Base-by-base conservation (phyloP, 2,888 invertebrate species). In the Melinaea marsaeus region DNA sequence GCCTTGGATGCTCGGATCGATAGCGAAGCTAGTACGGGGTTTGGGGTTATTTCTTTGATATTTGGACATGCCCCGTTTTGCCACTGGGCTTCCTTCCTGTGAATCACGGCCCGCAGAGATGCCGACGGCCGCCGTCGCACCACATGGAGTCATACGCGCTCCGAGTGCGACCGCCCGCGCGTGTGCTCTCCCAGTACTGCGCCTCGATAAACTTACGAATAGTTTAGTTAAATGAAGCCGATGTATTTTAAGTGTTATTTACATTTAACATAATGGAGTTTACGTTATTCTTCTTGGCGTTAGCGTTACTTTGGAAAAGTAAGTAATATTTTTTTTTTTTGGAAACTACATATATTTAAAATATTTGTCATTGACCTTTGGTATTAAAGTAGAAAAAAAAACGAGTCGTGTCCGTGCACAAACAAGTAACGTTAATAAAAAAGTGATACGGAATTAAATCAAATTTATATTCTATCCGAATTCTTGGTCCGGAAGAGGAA, bases 41-140 rank as follows among this genome's bases (percentile, higher is more conserved):
- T 63, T 59, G 63, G 78, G 79, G 74, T 74, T 78, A 79, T 79
- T 84, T 78, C 72, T 71, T 70, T 72, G 78, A 71, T 78, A 79
- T 81, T 81, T 78, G 80, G 78, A 85, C 81, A 84, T 88, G 83
- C 79, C 80, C 88, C 88, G 85, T 86, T 88, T 83, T 72, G 78
- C 82, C 75, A 78, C 79, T 81, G 80, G 71, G 77, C 73, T 78
- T 80, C 80, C 85, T 83, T 85, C 85, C 88, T 86, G 86, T 88
- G 88, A 90, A 83, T 89, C 88, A 89, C 80, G 77, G 75, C 74
- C 76, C 75, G 79, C 73, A 72, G 74, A 76, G 76, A 73, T 73
- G 75, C 78, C 79, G 77, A 78, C 82, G 82, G 79, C 85, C 85
- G 83, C 77, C 76, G 63, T 63, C 22, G 77, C 77, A 76, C 74